Evolutionary conservation across 2,888 invertebrate species (phyloP).

Genomic region (Drosophila tripunctata): DNA sequence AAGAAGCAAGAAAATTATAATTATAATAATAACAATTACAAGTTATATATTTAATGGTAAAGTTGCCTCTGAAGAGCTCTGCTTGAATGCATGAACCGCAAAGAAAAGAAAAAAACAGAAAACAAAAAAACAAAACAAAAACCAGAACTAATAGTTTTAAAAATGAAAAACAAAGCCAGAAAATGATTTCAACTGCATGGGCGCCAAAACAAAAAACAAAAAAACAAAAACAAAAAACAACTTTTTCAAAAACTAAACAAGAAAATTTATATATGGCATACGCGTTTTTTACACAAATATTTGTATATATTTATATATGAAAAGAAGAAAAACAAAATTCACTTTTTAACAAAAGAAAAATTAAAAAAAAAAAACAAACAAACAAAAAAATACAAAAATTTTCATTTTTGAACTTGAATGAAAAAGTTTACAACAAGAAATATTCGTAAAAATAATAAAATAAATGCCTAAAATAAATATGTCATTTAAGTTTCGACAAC

Average conservation of each 20-base stretch:
- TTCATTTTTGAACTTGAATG: slow-evolving; percentile 38
- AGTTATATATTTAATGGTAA: slow-evolving; percentile 69
- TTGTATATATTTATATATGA: slow-evolving; percentile 73
- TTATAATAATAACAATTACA: slow-evolving; percentile 49
- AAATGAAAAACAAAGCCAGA: slow-evolving; percentile 19
- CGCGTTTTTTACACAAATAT: slow-evolving; percentile 68
- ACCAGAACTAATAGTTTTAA: slow-evolving; percentile 53
- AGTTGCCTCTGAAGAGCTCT: slow-evolving; percentile 70
- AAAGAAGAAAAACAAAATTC: slow-evolving; percentile 18
- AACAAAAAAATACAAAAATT: slow-evolving; percentile 27
- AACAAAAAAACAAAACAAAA: too few species aligned
- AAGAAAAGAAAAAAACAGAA: slow-evolving; percentile 32
- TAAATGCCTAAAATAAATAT: slow-evolving; percentile 42
- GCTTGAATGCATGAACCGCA: slow-evolving; percentile 55
- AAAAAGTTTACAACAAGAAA: slow-evolving; percentile 18
- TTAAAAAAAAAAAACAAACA: slow-evolving; percentile 2
- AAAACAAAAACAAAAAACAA: slow-evolving; percentile 19
- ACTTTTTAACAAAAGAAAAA: slow-evolving; percentile 35
- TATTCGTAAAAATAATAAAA: slow-evolving; percentile 9
- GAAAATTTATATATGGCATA: slow-evolving; percentile 54
- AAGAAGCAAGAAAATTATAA: slow-evolving; percentile 71
- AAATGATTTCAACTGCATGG: slow-evolving; percentile 45
- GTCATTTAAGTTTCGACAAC: slow-evolving; percentile 45
- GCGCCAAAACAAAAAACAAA: slow-evolving; percentile 46
- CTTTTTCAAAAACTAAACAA: slow-evolving; percentile 28